Evolutionary conservation across 2,113 vertebrate species (phyloP).

Genomic region (Leptodactylus fuscus): DNA sequence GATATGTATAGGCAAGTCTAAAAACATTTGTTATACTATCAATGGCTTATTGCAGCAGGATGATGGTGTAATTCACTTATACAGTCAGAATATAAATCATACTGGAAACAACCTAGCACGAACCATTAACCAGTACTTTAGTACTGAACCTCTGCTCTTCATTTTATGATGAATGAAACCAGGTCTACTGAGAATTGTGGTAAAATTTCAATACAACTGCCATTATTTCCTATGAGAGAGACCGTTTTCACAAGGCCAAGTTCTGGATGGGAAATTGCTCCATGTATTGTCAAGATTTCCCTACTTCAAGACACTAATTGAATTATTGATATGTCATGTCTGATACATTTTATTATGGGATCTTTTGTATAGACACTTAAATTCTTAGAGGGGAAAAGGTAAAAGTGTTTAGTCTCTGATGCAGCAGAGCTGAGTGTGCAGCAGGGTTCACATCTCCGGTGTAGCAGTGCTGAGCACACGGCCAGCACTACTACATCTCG

Average conservation of each 20-base stretch:
- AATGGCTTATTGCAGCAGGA: not conserved
- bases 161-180: not conserved
- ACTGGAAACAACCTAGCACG: not conserved
- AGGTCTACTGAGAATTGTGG: not conserved
- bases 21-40: not conserved
- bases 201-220: not conserved
- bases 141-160: not conserved
- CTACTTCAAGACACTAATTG: too few relatives aligned
- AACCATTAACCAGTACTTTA: not conserved
- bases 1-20: not conserved
- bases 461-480: too few relatives aligned
- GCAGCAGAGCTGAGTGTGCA: too few relatives aligned
- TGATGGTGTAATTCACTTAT: slow-evolving; percentile 3
- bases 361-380: too few relatives aligned
- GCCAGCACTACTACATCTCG: too few relatives aligned
- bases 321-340: too few relatives aligned
- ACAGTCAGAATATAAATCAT: not conserved
- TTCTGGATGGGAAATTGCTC: too few relatives aligned
- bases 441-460: too few relatives aligned
- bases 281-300: too few relatives aligned
- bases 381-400: too few relatives aligned
- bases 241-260: not conserved
- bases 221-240: not conserved
- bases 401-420: too few relatives aligned
- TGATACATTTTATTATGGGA: too few relatives aligned